Base-by-base conservation (phyloP, 2,797 vertebrate species). In the Gymnopithys bicolor region DNA sequence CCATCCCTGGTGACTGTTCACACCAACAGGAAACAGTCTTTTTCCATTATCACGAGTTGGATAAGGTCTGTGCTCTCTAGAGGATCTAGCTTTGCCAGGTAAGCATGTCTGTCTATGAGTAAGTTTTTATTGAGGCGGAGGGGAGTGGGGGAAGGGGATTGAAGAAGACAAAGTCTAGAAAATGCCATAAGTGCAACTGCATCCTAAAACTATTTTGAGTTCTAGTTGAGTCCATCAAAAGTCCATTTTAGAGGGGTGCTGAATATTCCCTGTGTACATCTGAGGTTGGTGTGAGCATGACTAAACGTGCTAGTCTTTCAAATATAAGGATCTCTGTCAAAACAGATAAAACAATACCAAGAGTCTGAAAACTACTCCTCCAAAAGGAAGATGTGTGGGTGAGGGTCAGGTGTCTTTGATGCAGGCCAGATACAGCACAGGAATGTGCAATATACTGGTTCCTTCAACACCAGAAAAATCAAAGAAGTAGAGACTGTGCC, bases 391-490 rank as follows among this genome's bases (percentile, higher is more conserved):
- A 45, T 28, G 11, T 0, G 2, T 62, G 30, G 19, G 19, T 63
- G 27, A 33, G 28, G 69, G 45, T 83, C 85, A 90, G 69, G 41
- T 91, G 79, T 77, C 68, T 87, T 51, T 94, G 88, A 95, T 30
- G 16, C 32, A 85, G 60, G 45, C 79, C 83, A 93, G 79, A 83
- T 64, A 90, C 2, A 1, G 64, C 19, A 19, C 41, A 89, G 35
- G 60, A 89, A 91, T 45, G 25, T 90, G 52, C 60, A 85, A 83
- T 74, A 91, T 80, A 82, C 71, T 89, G 43, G 60, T 74, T 93
- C 41, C 56, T 83, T 92, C 68, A 80, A 55, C 52, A 73, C 21
- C 25, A 85, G 35, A 74, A 80, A 88, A 83, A 82, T 80, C 74
- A 81, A 71, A 83, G n/a, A 35, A 33, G 35, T 66, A 58, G 30